Conservation (phyloP, 2,113 vertebrate genomes). For the Lasiurus cinereus region DNA sequence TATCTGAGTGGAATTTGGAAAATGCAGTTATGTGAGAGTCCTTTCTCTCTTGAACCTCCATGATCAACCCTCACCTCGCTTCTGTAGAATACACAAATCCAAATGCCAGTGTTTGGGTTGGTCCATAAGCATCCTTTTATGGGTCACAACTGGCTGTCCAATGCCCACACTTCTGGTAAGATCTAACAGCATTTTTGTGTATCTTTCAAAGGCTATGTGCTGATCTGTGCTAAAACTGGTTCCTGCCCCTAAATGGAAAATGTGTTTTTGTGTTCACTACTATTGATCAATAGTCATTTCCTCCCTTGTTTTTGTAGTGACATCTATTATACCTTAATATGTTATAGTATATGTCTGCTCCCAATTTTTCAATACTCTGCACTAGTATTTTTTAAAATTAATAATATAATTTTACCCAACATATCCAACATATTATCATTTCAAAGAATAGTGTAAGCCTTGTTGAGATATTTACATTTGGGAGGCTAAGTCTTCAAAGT, state of each 20-base stretch:
- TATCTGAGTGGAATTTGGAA: neutral
- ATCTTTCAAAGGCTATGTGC: slow-evolving; percentile 30
- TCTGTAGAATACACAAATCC: neutral
- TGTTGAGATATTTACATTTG: neutral
- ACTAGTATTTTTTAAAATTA: neutral
- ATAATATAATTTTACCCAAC: neutral
- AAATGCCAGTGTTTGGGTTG: neutral
- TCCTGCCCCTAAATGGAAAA: neutral
- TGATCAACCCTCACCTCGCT: neutral
- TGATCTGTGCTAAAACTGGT: slow-evolving; percentile 25
- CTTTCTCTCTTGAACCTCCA: neutral
- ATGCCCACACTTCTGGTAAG: slow-evolving; percentile 62
- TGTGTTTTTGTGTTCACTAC: neutral
- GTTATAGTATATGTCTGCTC: neutral
- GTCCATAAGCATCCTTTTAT: slow-evolving; percentile 20
- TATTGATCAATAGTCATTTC: neutral
- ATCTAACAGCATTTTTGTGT: slow-evolving; percentile 58
- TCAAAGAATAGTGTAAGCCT: neutral
- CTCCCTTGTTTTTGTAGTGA: neutral
- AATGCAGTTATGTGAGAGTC: neutral
- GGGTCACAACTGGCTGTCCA: slow-evolving; percentile 46
- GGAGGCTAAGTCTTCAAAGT: neutral
- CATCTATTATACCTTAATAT: neutral
- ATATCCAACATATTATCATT: neutral
- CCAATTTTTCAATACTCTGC: neutral